A percentile compares a stretch with the other conserved stretches of the same genome.
Conservation (phyloP, 2,888 invertebrate genomes). For the Drosophila merina region DNA sequence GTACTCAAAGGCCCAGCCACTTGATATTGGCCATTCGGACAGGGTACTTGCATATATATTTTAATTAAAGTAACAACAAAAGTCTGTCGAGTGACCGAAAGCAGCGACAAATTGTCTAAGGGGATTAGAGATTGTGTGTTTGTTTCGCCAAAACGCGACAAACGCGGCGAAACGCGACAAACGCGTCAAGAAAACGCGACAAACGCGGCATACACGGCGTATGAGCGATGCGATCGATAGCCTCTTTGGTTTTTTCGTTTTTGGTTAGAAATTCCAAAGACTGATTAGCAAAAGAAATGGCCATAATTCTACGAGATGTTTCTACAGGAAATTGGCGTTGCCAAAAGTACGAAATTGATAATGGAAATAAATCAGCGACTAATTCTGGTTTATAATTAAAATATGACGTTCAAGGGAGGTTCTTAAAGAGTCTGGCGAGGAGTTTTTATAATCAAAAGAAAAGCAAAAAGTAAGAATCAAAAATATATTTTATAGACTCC, state of each 20-base stretch:
- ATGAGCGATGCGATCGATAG: conserved; percentile 16
- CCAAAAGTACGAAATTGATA: conserved; percentile 14
- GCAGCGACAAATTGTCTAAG: conserved; percentile 38
- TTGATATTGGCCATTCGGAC: neutral
- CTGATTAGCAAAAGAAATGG: conserved; percentile 10
- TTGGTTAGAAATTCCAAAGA: conserved; percentile 3
- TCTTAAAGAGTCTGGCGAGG: too few relatives aligned
- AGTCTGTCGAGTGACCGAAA: conserved; percentile 19
- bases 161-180: too few relatives aligned
- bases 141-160: too few relatives aligned
- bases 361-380: neutral
- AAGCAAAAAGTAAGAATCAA: too few relatives aligned
- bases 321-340: conserved; percentile 24
- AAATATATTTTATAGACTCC: too few relatives aligned
- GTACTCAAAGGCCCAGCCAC: neutral
- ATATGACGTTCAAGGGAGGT: neutral
- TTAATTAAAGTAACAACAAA: conserved; percentile 40
- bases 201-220: conserved; percentile 24
- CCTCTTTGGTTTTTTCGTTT: neutral
- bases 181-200: too few relatives aligned
- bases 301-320: conserved; percentile 19
- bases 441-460: too few relatives aligned
- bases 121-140: conserved; percentile 27
- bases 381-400: neutral
- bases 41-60: conserved; percentile 12